A percentile compares a stretch with the other conserved stretches of the same genome.
phyloP scores from a whole-genome alignment of 2,113 vertebrate genomes.

The Tachysurus fulvidraco region DNA sequence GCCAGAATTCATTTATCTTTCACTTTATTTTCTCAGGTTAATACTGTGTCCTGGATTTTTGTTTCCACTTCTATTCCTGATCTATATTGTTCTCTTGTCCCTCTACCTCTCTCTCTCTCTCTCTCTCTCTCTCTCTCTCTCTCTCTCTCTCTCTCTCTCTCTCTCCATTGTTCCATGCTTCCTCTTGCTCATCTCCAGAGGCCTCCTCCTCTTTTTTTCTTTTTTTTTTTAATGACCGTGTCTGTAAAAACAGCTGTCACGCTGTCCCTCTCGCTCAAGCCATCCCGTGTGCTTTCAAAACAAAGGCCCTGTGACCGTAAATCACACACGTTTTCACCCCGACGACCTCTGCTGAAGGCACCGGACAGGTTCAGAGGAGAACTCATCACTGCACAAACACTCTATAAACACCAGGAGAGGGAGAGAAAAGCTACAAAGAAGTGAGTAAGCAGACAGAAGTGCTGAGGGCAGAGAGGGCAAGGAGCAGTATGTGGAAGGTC shows the following conservation, averaged over 20 bases:
- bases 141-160: conserved; percentile 8
- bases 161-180: conserved; percentile 45
- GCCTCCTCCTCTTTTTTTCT: conserved; percentile 12
- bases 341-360: conserved; percentile 34
- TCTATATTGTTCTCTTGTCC: neutral
- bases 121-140: conserved; percentile 3
- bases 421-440: conserved; percentile 13
- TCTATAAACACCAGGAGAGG: conserved; percentile 31
- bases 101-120: neutral
- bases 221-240: conserved; percentile 56
- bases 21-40: neutral
- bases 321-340: conserved; percentile 25
- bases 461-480: neutral
- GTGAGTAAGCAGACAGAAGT: neutral
- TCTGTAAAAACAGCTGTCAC: conserved; percentile 56
- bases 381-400: conserved; percentile 23
- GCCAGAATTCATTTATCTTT: neutral
- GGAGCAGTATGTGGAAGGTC: neutral
- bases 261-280: conserved; percentile 5
- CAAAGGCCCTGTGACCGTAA: conserved; percentile 35
- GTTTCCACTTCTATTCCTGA: neutral
- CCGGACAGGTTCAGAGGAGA: conserved; percentile 36
- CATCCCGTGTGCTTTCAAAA: conserved; percentile 37
- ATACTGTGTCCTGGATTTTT: neutral
- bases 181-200: conserved; percentile 52